A percentile compares a stretch with the other conserved stretches of the same genome.
These are phyloP conservation scores for Hyla sarda DNA, from an alignment of 2,113 vertebrate species.

Conservation along the genomic window DNA sequence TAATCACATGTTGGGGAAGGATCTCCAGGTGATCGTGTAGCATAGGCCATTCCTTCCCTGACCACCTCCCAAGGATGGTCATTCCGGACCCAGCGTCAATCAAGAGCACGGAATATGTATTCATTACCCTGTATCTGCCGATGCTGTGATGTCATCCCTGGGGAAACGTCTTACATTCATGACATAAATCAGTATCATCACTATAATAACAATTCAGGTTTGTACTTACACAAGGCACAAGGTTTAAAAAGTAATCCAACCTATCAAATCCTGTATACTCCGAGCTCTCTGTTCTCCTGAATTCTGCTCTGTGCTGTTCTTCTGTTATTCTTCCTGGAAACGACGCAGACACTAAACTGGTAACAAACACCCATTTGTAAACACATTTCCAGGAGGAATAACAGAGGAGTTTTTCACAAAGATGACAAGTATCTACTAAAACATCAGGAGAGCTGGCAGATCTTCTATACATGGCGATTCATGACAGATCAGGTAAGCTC, in stretches of 20 bases:
- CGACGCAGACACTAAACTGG: not conserved
- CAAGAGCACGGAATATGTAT: not conserved
- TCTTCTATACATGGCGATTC: not conserved
- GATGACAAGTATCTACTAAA: not conserved
- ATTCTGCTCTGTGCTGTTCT: not conserved
- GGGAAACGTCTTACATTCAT: not conserved
- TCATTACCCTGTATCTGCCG: not conserved
- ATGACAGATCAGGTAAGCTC: not conserved
- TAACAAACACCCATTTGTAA: not conserved
- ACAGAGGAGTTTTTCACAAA: not conserved
- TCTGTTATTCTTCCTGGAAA: not conserved
- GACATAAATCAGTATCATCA: not conserved
- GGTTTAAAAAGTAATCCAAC: not conserved
- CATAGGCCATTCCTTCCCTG: not conserved
- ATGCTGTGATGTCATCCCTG: constrained; percentile 3
- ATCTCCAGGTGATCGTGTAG: not conserved
- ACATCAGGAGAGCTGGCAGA: not conserved
- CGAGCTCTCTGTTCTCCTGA: not conserved
- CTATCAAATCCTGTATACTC: not conserved
- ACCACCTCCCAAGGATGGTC: not conserved
- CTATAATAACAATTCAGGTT: not conserved
- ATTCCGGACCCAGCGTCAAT: not conserved
- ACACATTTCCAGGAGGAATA: not conserved
- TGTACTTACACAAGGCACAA: constrained; percentile 18
- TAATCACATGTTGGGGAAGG: not conserved